Evolutionary conservation across 2,888 invertebrate species (phyloP), one percentile per base, ranked within the genome.

Genomic region (Axea sp.): DNA sequence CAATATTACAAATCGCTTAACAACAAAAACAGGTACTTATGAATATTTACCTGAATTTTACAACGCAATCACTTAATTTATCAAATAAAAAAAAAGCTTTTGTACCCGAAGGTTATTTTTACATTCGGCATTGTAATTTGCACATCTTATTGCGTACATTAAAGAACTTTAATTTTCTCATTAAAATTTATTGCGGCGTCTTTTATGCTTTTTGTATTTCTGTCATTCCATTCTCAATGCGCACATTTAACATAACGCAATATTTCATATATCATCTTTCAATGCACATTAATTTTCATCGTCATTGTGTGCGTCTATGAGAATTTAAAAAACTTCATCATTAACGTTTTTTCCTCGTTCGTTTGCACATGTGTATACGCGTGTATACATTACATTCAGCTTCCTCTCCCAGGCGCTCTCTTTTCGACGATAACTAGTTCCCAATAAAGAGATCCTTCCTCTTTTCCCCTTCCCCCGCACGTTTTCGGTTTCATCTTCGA

Each of bases 311-410:
- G 55, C 9, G 26, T 39, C 30, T 30, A 19, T 12, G 17, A 19
- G 39, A 8, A 17, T 47, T 26, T 37, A 45, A 51, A 68, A 41
- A 65, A 45, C n/a, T 43, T 11, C 41, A 49, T 49, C 68, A 57
- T 53, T 65, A 65, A 43, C 51, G 33, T 65, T 51, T 43, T 45
- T 53, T 51, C 49, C 14, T 30, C 26, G 24, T 24, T 11, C 17
- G n/a, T 8, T 2, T 17, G 7, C 3, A 15, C 11, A 28, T 6
- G 14, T 6, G 8, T 19, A n/a, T 73, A 75, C 74, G 75, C 73
- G n/a, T n/a, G n/a, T n/a, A 71, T 77, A 76, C 77, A 67, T 77
- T 77, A 78, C 81, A 82, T 83, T 84, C 82, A 82, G 79, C 47
- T 76, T 76, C 76, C 76, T 43, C 43, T 12, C n/a, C 0, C 14